Evolutionary conservation across 1,140 invertebrate species (phyloP).

Genomic region (Hyles vespertilio): DNA sequence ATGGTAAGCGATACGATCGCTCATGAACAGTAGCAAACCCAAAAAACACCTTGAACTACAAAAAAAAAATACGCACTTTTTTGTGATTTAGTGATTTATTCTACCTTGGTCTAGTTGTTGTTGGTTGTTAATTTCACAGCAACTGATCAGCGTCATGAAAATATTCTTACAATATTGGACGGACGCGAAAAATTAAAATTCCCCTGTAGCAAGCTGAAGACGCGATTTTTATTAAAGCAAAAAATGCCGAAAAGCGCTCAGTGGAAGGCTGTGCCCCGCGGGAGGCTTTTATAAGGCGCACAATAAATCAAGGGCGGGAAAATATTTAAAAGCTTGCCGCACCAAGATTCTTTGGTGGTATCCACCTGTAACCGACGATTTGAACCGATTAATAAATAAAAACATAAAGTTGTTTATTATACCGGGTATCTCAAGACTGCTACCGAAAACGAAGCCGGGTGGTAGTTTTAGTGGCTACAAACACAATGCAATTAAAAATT

Average conservation of each 20-base stretch:
- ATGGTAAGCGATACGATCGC: too few species aligned
- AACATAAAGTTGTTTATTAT: too few species aligned
- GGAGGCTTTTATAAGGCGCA: constrained; percentile 64
- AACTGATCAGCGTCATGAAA: constrained; percentile 38
- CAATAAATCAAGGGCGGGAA: constrained; percentile 66
- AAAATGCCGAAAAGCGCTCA: constrained; percentile 57
- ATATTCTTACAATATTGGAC: constrained; percentile 47
- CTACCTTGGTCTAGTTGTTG: too few species aligned
- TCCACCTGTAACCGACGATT: constrained; percentile 13
- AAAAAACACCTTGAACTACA: too few species aligned
- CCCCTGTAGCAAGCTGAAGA: constrained; percentile 44
- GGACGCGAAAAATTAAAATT: constrained; percentile 59
- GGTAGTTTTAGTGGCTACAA: too few species aligned
- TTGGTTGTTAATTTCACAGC: constrained; percentile 47
- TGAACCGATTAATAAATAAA: neutral
- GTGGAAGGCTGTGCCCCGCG: constrained; percentile 51
- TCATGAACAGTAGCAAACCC: too few species aligned
- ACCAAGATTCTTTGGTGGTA: constrained; percentile 39
- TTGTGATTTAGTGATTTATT: too few species aligned
- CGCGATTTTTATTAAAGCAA: constrained; percentile 64
- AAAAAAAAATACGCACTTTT: too few species aligned
- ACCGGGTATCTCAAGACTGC: too few species aligned
- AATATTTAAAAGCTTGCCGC: constrained; percentile 67
- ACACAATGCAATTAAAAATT: too few species aligned
- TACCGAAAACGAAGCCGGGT: too few species aligned